Evolutionary conservation across 2,888 invertebrate genomes (phyloP).

Genomic region (Tanypteryx hageni): DNA sequence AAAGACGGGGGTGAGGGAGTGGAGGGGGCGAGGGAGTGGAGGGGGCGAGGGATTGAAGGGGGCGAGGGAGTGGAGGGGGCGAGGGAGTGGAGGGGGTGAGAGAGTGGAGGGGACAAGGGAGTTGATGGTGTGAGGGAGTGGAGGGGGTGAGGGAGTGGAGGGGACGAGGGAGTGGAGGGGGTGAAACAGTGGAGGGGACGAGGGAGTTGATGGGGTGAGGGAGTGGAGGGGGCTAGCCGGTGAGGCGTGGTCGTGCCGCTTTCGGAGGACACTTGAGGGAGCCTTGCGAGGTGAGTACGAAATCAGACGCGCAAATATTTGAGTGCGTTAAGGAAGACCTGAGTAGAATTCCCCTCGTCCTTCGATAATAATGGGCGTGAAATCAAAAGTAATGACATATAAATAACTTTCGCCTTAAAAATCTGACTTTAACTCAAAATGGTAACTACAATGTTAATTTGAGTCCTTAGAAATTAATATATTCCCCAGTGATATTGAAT

Average conservation of each 20-base stretch:
- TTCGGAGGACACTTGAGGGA: not conserved
- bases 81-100: too few relatives aligned
- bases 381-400: too few relatives aligned
- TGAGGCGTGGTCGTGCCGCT: not conserved
- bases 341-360: not conserved
- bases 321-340: not conserved
- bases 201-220: not conserved
- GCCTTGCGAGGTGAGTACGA: not conserved
- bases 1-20: not conserved
- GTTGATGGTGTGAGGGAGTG: not conserved
- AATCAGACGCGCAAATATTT: conserved; percentile 37
- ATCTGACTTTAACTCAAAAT: too few relatives aligned
- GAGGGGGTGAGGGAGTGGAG: not conserved
- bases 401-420: too few relatives aligned
- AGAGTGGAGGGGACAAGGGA: not conserved
- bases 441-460: too few relatives aligned
- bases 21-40: not conserved
- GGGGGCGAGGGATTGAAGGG: not conserved
- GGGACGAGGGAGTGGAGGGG: not conserved
- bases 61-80: not conserved
- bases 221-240: not conserved
- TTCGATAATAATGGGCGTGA: too few relatives aligned
- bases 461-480: too few relatives aligned
- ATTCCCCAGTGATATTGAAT: too few relatives aligned
- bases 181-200: not conserved